phyloP scores from a whole-genome alignment of 2,797 vertebrate species.

The Denticeps clupeoides region DNA sequence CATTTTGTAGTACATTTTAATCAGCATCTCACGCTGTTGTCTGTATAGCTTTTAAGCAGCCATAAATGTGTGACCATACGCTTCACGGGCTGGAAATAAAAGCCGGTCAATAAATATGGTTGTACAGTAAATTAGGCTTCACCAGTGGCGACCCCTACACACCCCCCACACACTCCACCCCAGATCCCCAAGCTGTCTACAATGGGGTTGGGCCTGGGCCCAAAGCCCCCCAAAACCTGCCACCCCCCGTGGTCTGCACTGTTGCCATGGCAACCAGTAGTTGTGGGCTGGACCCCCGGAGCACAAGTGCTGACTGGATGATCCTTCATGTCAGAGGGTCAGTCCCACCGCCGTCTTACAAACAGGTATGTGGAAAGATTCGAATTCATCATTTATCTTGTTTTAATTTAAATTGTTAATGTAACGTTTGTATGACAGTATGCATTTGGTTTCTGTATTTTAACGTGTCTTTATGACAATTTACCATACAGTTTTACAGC shows the following conservation, averaged over 20 bases:
- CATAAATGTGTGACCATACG: slow-evolving; percentile 7
- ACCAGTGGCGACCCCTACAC: background rate
- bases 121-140: background rate
- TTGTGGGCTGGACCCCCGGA: slow-evolving; percentile 7
- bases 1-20: too few relatives aligned
- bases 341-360: background rate
- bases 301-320: slow-evolving; percentile 10
- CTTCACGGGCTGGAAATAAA: slow-evolving; percentile 2
- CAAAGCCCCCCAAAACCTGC: slow-evolving; percentile 9
- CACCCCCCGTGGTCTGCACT: slow-evolving; percentile 10
- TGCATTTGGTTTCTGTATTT: too few relatives aligned
- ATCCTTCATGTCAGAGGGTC: slow-evolving; percentile 15
- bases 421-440: too few relatives aligned
- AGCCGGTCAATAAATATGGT: background rate
- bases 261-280: slow-evolving; percentile 21
- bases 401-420: too few relatives aligned
- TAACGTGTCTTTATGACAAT: too few relatives aligned
- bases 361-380: background rate
- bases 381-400: too few relatives aligned
- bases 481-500: too few relatives aligned
- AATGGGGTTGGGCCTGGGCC: slow-evolving; percentile 9
- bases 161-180: background rate
- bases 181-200: background rate
- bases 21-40: slow-evolving; percentile 2
- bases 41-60: too few relatives aligned